Evolutionary conservation across 2,797 vertebrate species (phyloP).

Genomic region (Mycteria americana): DNA sequence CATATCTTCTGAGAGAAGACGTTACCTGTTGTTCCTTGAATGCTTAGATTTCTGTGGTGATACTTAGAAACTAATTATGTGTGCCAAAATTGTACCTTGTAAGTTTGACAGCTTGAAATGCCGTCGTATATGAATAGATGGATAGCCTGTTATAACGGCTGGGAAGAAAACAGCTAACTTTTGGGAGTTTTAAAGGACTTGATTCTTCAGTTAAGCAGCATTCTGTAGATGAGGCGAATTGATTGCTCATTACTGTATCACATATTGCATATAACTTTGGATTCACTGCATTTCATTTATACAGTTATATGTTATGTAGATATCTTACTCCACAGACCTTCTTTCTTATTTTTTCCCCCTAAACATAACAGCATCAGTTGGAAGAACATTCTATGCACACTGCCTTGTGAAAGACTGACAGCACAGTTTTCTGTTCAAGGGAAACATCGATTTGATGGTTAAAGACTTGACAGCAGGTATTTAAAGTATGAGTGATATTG

Average conservation of each 20-base stretch:
- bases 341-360: not conserved
- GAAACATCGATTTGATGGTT: not conserved
- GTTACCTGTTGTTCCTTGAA: not conserved
- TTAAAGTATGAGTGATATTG: not conserved
- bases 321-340: not conserved
- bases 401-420: not conserved
- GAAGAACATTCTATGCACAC: not conserved
- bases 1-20: not conserved
- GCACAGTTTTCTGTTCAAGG: not conserved
- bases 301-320: not conserved
- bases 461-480: not conserved
- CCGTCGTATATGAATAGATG: rapidly evolving
- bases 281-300: not conserved
- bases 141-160: rapidly evolving
- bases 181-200: not conserved
- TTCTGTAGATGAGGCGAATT: not conserved
- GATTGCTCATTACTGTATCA: not conserved
- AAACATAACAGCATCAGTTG: not conserved
- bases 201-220: not conserved
- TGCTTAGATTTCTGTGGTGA: not conserved
- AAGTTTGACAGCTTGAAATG: not conserved
- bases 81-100: not conserved
- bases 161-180: not conserved
- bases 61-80: not conserved
- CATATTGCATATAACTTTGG: not conserved